Evolutionary conservation across 2,113 vertebrate species (phyloP).

Genomic region (Actinemys pallida): DNA sequence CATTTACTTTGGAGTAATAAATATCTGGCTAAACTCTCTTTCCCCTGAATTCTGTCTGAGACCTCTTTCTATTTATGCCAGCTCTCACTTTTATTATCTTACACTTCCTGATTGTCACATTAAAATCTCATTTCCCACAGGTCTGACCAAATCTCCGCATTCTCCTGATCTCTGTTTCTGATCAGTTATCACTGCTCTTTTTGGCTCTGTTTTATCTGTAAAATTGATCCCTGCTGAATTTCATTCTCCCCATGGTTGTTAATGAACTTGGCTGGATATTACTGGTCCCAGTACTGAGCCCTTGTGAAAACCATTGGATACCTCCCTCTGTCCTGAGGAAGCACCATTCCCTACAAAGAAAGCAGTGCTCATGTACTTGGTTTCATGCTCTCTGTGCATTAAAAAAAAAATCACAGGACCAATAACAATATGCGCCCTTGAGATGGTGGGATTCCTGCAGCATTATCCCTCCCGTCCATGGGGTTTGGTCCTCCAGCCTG

Average conservation of each 20-base stretch:
- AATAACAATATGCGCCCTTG: neutral
- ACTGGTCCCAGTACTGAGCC: neutral
- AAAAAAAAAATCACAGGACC: neutral
- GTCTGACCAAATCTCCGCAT: neutral
- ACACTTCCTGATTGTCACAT: neutral
- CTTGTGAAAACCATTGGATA: neutral
- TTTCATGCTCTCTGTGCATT: neutral
- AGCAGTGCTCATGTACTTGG: neutral
- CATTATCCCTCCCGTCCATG: neutral
- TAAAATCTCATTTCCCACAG: neutral
- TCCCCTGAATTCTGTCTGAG: neutral
- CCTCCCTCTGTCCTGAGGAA: neutral
- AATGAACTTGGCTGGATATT: neutral
- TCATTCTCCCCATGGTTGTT: neutral
- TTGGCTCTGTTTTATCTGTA: neutral
- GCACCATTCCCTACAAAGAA: neutral
- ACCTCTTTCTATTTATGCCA: neutral
- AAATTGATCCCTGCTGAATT: neutral
- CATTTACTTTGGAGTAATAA: neutral
- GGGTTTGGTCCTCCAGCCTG: rapidly evolving
- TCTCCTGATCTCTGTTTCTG: neutral
- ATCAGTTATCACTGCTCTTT: neutral
- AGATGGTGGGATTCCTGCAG: neutral
- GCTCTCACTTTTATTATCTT: neutral
- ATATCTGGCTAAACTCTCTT: neutral